A percentile compares a stretch with the other conserved stretches of the same genome.
These are phyloP conservation scores for Melipona beecheii DNA, from an alignment of 2,888 invertebrate species.

Conservation along the genomic window DNA sequence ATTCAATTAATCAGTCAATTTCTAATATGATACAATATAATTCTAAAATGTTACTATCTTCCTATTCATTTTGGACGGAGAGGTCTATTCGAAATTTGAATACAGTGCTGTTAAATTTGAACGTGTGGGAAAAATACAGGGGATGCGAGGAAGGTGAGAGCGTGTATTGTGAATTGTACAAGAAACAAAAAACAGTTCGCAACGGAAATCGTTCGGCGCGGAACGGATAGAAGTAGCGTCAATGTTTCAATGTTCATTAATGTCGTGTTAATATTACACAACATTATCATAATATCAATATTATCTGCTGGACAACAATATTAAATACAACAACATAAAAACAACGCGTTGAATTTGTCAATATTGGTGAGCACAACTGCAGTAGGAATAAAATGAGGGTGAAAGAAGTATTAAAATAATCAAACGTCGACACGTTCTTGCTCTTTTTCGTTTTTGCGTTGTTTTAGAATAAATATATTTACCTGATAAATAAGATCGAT, in stretches of 20 bases:
- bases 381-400: constrained; percentile 35
- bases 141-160: constrained; percentile 13
- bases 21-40: no score
- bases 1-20: no score
- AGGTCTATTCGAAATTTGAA: not conserved
- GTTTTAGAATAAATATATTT: no score
- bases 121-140: not conserved
- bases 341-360: not conserved
- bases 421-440: not conserved
- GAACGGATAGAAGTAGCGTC: not conserved
- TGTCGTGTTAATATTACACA: no score
- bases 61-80: not conserved
- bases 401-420: constrained; percentile 2
- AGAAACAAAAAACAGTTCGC: not conserved
- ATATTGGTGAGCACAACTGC: not conserved
- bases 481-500: no score
- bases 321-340: no score
- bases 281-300: no score
- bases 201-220: not conserved
- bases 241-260: not conserved
- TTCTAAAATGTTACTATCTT: not conserved
- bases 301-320: no score
- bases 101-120: not conserved
- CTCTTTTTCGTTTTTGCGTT: not conserved
- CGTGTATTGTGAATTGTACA: not conserved